Evolutionary conservation across 2,888 invertebrate genomes (phyloP), one percentile per base, ranked within the genome.

Genomic region (Caenorhabditis wallacei): DNA sequence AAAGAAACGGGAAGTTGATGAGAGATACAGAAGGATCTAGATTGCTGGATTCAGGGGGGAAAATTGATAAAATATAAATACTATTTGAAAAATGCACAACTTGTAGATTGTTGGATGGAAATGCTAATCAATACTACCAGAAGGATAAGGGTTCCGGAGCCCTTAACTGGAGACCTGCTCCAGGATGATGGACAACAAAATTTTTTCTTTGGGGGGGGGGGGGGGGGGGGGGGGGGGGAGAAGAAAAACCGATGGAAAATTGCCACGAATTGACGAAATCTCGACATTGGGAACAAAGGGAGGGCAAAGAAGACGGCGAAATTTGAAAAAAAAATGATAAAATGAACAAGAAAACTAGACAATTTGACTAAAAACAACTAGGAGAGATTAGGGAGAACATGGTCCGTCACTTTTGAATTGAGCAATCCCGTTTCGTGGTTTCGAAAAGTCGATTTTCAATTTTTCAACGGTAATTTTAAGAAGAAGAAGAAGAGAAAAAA

Each of bases 351-450:
- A 18, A 40, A 37, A 59, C 22, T 66, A 57, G 24, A 53, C 18
- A 35, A 64, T 26, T n/a, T 46, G 40, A 63, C 63, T 63, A 63
- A 46, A 46, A 22, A 66, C 53, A 24, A 68, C 20, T 24, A 43
- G 63, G 22, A 40, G 16, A 3, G 53, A 16, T 61, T 20, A 66
- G 37, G 0, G 30, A 30, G 30, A 30, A 22, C 22, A 16, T 43
- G 61, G 8, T 30, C 18, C 51, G 57, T 8, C 30, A 13, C 13
- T 43, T 43, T 40, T 56, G 24, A 66, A 76, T 82, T 82, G 82
- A 82, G 82, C 82, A 82, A 68, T 35, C 61, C 78, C 78, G 53
- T 61, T 56, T 82, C 82, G 72, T 53, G 82, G 72, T 82, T 82
- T 78, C 78, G 71, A 79, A 71, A 64, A 57, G 59, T 79, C 79